A percentile compares a stretch with the other conserved stretches of the same genome.
These are phyloP conservation scores for Elegia similella DNA, from an alignment of 2,888 invertebrate genomes.

Conservation along the genomic window DNA sequence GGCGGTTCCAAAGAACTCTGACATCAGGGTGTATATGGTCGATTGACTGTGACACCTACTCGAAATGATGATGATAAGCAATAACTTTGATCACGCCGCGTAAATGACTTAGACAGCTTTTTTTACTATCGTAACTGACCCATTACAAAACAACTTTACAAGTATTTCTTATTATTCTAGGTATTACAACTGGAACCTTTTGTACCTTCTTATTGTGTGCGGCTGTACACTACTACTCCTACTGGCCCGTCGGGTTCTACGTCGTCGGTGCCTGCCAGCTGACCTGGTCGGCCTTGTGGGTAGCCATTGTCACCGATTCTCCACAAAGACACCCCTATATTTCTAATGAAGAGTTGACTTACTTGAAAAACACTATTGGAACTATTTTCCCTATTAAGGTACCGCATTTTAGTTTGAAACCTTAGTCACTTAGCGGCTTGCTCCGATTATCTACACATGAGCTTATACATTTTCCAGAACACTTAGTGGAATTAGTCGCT, in stretches of 20 bases:
- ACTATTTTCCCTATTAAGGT: constrained; percentile 68
- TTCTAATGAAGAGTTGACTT: constrained; percentile 80
- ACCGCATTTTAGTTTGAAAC: constrained; percentile 18
- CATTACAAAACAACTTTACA: too few relatives aligned
- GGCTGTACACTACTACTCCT: constrained; percentile 79
- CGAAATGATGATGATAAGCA: too few relatives aligned
- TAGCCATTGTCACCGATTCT: constrained; percentile 80
- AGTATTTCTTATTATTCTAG: constrained; percentile 33
- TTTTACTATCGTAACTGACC: too few relatives aligned
- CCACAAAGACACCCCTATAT: constrained; percentile 84
- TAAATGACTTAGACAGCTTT: too few relatives aligned
- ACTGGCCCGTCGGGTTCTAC: constrained; percentile 86
- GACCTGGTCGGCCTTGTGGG: constrained; percentile 80
- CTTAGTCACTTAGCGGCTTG: too few relatives aligned
- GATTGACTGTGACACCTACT: too few relatives aligned
- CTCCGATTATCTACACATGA: too few relatives aligned
- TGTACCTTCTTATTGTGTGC: constrained; percentile 85
- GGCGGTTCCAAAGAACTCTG: too few relatives aligned
- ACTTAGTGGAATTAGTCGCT: too few relatives aligned
- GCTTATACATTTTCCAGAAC: too few relatives aligned
- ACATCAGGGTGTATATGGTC: too few relatives aligned
- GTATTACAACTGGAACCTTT: constrained; percentile 82
- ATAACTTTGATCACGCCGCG: too few relatives aligned
- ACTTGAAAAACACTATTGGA: constrained; percentile 81
- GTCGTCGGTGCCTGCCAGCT: constrained; percentile 79